Evolutionary conservation across 2,113 vertebrate genomes (phyloP).

Genomic region (Myiozetetes cayanensis): DNA sequence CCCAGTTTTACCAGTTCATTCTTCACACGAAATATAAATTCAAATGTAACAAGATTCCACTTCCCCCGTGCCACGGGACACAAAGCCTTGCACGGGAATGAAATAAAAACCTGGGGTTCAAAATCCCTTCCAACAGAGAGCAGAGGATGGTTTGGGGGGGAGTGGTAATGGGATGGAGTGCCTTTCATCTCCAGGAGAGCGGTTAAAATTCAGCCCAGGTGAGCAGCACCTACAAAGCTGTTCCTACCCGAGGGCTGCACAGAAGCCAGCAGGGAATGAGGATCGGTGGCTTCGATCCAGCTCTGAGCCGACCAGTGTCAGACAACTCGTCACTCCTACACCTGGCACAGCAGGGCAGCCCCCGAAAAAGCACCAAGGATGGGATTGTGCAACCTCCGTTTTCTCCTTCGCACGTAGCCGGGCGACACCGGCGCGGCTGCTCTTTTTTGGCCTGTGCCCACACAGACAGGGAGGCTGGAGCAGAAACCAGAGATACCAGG

Average conservation of each 20-base stretch:
- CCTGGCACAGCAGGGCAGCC: not conserved
- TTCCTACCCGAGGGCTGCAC: not conserved
- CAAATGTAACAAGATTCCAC: not conserved
- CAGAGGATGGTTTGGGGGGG: not conserved
- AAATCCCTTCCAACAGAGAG: not conserved
- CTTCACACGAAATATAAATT: not conserved
- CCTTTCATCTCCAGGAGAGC: not conserved
- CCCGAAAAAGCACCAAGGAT: not conserved
- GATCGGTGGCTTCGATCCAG: not conserved
- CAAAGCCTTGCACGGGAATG: not conserved
- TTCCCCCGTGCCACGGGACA: not conserved
- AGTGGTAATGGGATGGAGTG: not conserved
- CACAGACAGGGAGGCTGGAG: not conserved
- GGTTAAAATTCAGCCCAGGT: not conserved
- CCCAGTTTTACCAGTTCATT: not conserved
- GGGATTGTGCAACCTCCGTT: rapidly evolving
- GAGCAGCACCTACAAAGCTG: not conserved
- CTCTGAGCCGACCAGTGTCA: not conserved
- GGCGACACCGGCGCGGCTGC: not conserved
- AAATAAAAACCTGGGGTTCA: not conserved
- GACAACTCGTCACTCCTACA: not conserved
- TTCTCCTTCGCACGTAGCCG: not conserved
- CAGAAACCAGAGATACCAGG: not conserved
- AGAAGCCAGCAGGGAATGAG: not conserved
- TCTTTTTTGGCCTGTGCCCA: not conserved